Percentiles rank a stretch among this genome's conserved stretches.
These are phyloP conservation scores for Lithobates sylvaticus DNA, from an alignment of 2,797 vertebrate genomes.

Conservation along the genomic window DNA sequence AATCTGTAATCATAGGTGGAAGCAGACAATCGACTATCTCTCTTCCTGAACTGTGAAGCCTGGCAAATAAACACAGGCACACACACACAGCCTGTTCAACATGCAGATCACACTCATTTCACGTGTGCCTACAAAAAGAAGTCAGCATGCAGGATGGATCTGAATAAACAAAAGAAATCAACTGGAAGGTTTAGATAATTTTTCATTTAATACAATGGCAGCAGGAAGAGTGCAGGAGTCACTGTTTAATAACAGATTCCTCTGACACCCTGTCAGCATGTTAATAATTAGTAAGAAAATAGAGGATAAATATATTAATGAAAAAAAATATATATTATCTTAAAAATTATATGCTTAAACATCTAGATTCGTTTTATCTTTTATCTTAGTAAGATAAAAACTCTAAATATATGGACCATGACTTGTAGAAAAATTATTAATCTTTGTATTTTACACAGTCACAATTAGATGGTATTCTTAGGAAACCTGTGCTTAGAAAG, in stretches of 20 bases:
- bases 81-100: constrained; percentile 14
- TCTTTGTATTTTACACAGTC: no score
- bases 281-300: background rate
- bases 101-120: constrained; percentile 28
- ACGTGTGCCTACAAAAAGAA: background rate
- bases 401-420: no score
- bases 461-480: no score
- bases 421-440: no score
- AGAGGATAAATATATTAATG: background rate
- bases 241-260: constrained; percentile 37
- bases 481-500: no score
- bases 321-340: no score
- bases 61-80: constrained; percentile 53
- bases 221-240: constrained; percentile 63
- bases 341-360: no score
- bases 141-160: constrained; percentile 46
- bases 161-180: constrained; percentile 64
- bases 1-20: constrained; percentile 25
- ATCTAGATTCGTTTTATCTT: no score
- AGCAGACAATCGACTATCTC: constrained; percentile 33
- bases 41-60: constrained; percentile 37
- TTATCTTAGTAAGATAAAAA: no score
- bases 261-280: background rate
- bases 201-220: constrained; percentile 52
- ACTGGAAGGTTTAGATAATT: constrained; percentile 63